A percentile compares a stretch with the other conserved stretches of the same genome.
Evolutionary conservation across 2,888 invertebrate species (phyloP).

Genomic region (Cerceris ruficornis): DNA sequence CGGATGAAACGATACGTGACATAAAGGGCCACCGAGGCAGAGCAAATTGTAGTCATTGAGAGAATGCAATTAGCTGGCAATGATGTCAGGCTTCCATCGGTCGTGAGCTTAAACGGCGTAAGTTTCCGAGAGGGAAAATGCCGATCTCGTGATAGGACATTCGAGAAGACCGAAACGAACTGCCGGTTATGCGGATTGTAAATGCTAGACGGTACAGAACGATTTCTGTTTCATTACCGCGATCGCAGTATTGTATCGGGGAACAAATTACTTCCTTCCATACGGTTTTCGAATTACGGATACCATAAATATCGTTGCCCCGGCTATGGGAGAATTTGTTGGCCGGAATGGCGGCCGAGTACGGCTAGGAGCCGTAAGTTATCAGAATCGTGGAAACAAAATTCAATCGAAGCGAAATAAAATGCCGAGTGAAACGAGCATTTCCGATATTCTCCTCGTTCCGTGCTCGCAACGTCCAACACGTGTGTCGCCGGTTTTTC

Average conservation of each 20-base stretch:
- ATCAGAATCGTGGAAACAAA: slow-evolving; percentile 48
- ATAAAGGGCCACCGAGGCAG: slow-evolving; percentile 11
- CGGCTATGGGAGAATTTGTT: slow-evolving; percentile 55
- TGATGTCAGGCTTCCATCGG: slow-evolving; percentile 34
- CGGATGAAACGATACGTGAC: slow-evolving; percentile 34
- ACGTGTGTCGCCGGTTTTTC: too few species aligned
- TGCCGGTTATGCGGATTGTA: slow-evolving; percentile 12
- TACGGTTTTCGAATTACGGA: slow-evolving; percentile 62
- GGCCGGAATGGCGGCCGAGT: slow-evolving; percentile 43
- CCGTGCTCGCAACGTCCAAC: neutral
- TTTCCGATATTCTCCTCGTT: slow-evolving; percentile 14
- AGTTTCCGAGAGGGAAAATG: slow-evolving; percentile 9
- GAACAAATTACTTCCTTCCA: slow-evolving; percentile 64
- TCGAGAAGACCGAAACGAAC: slow-evolving; percentile 15
- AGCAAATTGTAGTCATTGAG: slow-evolving; percentile 35
- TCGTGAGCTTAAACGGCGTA: slow-evolving; percentile 9
- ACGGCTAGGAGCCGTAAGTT: slow-evolving; percentile 48
- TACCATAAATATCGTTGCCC: slow-evolving; percentile 57
- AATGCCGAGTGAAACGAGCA: slow-evolving; percentile 19
- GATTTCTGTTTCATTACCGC: slow-evolving; percentile 51
- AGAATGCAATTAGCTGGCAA: slow-evolving; percentile 45
- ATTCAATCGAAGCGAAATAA: slow-evolving; percentile 52
- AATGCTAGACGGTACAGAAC: slow-evolving; percentile 23
- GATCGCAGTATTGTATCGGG: slow-evolving; percentile 52
- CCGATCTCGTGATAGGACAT: neutral